These are phyloP conservation scores for Drosophila santomea DNA, from an alignment of 1,140 invertebrate species.

Conservation along the genomic window DNA sequence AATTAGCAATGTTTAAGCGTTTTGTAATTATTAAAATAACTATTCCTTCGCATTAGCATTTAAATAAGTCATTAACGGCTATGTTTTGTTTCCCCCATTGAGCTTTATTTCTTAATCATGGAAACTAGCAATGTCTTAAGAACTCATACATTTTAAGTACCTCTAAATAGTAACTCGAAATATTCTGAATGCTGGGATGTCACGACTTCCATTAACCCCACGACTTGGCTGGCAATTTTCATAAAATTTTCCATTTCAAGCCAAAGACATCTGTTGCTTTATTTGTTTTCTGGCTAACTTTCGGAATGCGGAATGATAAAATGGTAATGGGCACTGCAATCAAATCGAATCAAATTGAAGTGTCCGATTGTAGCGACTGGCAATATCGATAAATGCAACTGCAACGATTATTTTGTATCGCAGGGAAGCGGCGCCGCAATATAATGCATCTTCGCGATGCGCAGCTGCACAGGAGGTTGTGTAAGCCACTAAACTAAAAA, in stretches of 20 bases:
- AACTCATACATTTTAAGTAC: not conserved
- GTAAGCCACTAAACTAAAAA: conserved; percentile 24
- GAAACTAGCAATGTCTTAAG: not conserved
- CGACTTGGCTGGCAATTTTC: conserved; percentile 8
- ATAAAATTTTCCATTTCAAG: not conserved
- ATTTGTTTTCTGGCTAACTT: not conserved
- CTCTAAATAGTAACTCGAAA: not conserved
- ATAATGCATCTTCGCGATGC: conserved; percentile 19
- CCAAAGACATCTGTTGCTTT: conserved; percentile 4
- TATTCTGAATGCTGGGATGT: not conserved
- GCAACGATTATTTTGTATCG: conserved; percentile 16
- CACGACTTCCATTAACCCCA: conserved; percentile 8
- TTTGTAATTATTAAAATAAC: no score
- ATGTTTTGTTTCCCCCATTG: no score
- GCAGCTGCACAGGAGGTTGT: conserved; percentile 45
- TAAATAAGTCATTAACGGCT: no score
- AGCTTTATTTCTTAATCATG: no score
- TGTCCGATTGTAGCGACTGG: conserved; percentile 11
- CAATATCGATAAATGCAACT: conserved; percentile 3
- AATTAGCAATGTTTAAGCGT: no score
- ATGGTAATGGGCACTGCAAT: not conserved
- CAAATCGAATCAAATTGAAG: conserved; percentile 15
- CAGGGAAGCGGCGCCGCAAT: not conserved
- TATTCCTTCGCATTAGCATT: no score
- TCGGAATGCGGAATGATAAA: conserved; percentile 27